Percentiles rank a stretch among this genome's conserved stretches.
These are phyloP conservation scores for Cryptocheilus praepositus DNA, from an alignment of 2,888 invertebrate genomes.

Conservation along the genomic window DNA sequence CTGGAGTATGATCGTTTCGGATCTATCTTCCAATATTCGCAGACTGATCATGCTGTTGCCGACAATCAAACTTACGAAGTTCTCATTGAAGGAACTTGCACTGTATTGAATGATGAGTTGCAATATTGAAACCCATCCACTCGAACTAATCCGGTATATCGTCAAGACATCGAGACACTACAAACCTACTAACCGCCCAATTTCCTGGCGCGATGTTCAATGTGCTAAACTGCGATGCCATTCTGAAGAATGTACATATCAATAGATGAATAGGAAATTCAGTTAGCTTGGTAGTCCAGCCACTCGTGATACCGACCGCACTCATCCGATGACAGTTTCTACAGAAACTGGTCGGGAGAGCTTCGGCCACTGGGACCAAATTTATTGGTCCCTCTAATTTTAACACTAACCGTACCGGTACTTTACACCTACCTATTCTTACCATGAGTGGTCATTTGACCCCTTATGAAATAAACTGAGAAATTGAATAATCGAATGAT, in stretches of 20 bases:
- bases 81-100: neutral
- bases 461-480: no score
- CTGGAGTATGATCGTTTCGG: constrained; percentile 9
- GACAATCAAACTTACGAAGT: constrained; percentile 26
- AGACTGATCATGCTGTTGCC: constrained; percentile 24
- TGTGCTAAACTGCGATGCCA: neutral
- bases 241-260: neutral
- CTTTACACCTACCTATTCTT: no score
- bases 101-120: neutral
- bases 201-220: no score
- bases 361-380: constrained; percentile 28
- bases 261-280: constrained; percentile 23
- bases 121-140: neutral
- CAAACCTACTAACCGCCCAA: no score
- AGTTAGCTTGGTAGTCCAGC: constrained; percentile 33
- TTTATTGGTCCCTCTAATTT: constrained; percentile 37
- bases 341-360: constrained; percentile 16
- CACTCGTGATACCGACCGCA: constrained; percentile 23
- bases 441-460: no score
- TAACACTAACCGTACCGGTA: no score
- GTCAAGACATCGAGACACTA: neutral
- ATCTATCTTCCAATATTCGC: constrained; percentile 14
- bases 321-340: constrained; percentile 38
- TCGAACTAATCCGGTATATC: neutral
- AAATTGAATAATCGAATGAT: no score